Evolutionary conservation across 2,888 invertebrate genomes (phyloP).

Genomic region (Ptychoptera contaminata): DNA sequence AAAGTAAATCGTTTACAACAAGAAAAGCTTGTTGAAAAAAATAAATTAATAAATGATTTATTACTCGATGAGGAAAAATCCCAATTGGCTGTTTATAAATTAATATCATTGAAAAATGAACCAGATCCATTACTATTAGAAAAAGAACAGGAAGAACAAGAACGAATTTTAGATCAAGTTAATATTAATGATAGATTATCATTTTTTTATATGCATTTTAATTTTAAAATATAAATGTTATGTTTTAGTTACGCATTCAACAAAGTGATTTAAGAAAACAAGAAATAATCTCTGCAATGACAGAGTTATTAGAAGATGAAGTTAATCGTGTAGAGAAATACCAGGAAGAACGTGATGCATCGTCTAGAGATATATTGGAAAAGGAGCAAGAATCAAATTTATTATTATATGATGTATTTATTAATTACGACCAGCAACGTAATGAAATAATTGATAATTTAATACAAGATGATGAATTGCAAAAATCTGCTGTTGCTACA

Average conservation of each 20-base stretch:
- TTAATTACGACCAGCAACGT: constrained; percentile 44
- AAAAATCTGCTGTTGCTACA: constrained; percentile 55
- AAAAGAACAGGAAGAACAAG: constrained; percentile 49
- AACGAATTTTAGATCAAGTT: constrained; percentile 41
- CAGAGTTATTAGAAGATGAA: constrained; percentile 50
- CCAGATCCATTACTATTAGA: constrained; percentile 47
- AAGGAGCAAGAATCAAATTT: constrained; percentile 46
- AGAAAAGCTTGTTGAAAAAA: constrained; percentile 44
- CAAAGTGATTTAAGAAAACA: constrained; percentile 40
- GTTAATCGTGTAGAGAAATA: constrained; percentile 44
- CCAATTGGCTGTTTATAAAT: constrained; percentile 47
- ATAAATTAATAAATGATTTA: constrained; percentile 41
- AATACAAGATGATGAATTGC: constrained; percentile 50
- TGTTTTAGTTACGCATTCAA: constrained; percentile 22
- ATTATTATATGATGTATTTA: constrained; percentile 41
- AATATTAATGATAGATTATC: neutral
- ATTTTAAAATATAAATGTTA: neutral
- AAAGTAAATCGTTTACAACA: constrained; percentile 54
- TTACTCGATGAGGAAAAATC: constrained; percentile 47
- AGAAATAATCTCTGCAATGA: constrained; percentile 57
- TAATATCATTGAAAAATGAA: constrained; percentile 40
- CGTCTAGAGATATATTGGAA: constrained; percentile 45
- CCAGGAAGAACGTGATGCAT: constrained; percentile 37
- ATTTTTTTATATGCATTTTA: neutral
- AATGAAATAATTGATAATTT: constrained; percentile 42